A percentile compares a stretch with the other conserved stretches of the same genome.
These are phyloP conservation scores for Dexiosoma caninum DNA, from an alignment of 2,888 invertebrate species.

Conservation along the genomic window DNA sequence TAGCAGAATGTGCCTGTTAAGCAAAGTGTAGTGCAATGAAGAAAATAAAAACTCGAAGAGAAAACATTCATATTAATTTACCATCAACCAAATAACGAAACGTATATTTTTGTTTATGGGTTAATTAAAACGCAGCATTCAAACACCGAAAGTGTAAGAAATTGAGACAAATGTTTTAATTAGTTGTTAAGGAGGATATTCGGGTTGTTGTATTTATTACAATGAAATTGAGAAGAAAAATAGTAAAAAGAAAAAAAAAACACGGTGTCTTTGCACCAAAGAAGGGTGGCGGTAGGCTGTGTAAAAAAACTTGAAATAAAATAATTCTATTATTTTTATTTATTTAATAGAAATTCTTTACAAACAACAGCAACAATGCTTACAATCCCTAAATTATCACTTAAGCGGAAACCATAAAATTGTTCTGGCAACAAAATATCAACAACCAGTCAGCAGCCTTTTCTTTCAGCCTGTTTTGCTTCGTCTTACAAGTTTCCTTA, in stretches of 20 bases:
- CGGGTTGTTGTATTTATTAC: slow-evolving; percentile 11
- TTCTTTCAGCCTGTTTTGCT: background rate
- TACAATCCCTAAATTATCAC: slow-evolving; percentile 47
- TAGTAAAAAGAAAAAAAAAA: background rate
- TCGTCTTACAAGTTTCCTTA: background rate
- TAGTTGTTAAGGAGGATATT: slow-evolving; percentile 65
- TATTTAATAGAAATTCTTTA: slow-evolving; percentile 48
- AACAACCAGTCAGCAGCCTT: slow-evolving; percentile 32
- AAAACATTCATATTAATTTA: slow-evolving; percentile 75
- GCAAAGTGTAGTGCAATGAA: background rate
- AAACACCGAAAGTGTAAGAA: slow-evolving; percentile 70
- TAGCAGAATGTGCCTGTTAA: background rate
- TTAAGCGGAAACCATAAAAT: slow-evolving; percentile 63
- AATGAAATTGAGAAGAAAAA: slow-evolving; percentile 48
- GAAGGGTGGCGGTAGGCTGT: background rate
- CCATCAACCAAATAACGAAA: slow-evolving; percentile 60
- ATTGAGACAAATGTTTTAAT: slow-evolving; percentile 78
- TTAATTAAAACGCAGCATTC: slow-evolving; percentile 72
- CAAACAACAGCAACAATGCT: slow-evolving; percentile 1
- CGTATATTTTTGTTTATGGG: slow-evolving; percentile 70
- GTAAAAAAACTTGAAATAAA: background rate
- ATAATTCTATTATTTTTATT: slow-evolving; percentile 53
- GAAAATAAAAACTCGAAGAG: background rate
- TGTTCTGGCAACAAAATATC: slow-evolving; percentile 50
- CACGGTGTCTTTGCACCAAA: no score